Evolutionary conservation across 2,797 vertebrate genomes (phyloP).

Genomic region (Bovichtus variegatus): DNA sequence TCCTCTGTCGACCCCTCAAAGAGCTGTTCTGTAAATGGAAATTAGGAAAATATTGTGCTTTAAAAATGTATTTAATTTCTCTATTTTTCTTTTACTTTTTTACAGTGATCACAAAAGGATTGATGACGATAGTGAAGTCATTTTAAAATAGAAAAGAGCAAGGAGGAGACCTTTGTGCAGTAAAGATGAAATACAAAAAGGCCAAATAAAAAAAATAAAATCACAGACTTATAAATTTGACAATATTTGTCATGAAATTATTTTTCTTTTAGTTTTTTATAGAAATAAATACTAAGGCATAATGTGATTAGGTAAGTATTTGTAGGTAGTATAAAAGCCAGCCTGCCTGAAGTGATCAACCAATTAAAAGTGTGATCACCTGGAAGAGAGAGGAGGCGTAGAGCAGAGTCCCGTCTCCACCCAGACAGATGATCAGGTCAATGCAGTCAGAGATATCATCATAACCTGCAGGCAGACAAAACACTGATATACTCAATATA

Average conservation of each 20-base stretch:
- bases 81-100: too few species aligned
- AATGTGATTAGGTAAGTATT: background rate
- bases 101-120: background rate
- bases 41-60: too few species aligned
- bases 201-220: background rate
- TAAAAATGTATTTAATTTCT: too few species aligned
- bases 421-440: constrained; percentile 89
- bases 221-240: background rate
- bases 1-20: too few species aligned
- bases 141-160: background rate
- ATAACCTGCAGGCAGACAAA: constrained; percentile 74
- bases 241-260: background rate
- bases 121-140: background rate
- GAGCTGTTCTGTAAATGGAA: too few species aligned
- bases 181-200: background rate
- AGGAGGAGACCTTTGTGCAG: background rate
- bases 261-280: background rate
- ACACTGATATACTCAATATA: background rate
- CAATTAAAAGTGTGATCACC: constrained; percentile 65
- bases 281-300: background rate
- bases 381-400: constrained; percentile 90
- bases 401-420: constrained; percentile 88
- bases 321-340: background rate
- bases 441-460: constrained; percentile 89
- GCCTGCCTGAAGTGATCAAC: background rate